Base-by-base conservation (phyloP, 2,888 invertebrate genomes). In the Xestia c-nigrum region DNA sequence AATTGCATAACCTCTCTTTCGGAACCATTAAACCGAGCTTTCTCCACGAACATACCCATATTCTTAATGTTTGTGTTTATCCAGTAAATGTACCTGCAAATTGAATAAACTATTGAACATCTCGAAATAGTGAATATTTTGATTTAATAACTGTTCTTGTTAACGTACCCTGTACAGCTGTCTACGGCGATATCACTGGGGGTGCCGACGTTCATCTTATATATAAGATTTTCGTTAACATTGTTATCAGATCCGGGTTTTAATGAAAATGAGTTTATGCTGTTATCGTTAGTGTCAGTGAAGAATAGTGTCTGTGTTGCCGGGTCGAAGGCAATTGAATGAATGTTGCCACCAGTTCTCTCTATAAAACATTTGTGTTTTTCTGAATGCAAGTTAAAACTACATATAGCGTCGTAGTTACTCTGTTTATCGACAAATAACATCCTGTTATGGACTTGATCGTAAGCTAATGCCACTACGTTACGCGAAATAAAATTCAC, bases 11-110 rank as follows among this genome's bases (percentile, higher is more conserved):
- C 9, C 43, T 43, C 9, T 10, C 43, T 43, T 6, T 10, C 1
- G 10, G 43, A 43, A 10, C 43, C 43, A 10, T 43, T 43, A 43
- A 43, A 43, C 9, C 43, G 43, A 43, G 43, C 43, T 43, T 9
- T 43, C 1, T 43, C 43, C 2, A 9, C 9, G 43, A 1, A 1
- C 9, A 0, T 9, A 2, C 9, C 1, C 1, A 9, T 10, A 43
- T 10, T 43, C 40, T 40, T 43, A 43, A 9, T 43, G 10, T 1
- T 43, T 43, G 43, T 43, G 9, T 43, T 43, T 9, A 10, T 43
- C 43, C 43, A 43, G 43, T 43, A 43, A 43, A 43, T 43, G 43
- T 43, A 43, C 43, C 43, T 43, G 43, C 9, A 43, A 43, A 43
- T 43, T 43, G 10, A 43, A 43, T 43, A 43, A 43, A 43, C 9